These are phyloP conservation scores for Seriola dumerili DNA, from an alignment of 2,113 vertebrate genomes.

Conservation along the genomic window DNA sequence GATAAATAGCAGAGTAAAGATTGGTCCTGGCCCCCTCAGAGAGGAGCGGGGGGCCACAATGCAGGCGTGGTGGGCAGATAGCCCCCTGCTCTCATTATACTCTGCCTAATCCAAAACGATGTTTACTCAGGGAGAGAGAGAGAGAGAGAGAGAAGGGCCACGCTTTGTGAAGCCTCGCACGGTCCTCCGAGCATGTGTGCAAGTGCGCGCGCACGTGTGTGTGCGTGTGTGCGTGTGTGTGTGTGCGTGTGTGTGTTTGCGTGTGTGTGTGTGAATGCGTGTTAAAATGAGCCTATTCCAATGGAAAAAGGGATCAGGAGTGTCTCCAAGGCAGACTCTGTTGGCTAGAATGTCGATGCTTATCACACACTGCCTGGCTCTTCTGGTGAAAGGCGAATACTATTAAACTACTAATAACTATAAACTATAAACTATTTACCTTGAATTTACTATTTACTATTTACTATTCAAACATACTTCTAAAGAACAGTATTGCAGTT, in stretches of 20 bases:
- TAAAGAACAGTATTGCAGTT: too few species aligned
- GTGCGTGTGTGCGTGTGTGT: conserved; percentile 50
- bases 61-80: conserved; percentile 87
- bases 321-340: conserved; percentile 80
- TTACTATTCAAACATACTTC: too few species aligned
- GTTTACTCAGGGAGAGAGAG: conserved; percentile 82
- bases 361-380: conserved; percentile 76
- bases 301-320: conserved; percentile 82
- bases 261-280: conserved; percentile 48
- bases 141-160: conserved; percentile 62
- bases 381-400: conserved; percentile 76
- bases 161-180: conserved; percentile 80
- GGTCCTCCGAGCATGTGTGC: conserved; percentile 69
- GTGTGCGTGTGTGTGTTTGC: conserved; percentile 36
- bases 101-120: conserved; percentile 85
- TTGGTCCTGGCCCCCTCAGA: conserved; percentile 89
- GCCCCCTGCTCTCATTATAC: conserved; percentile 87
- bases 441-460: too few species aligned
- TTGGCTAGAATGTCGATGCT: conserved; percentile 82
- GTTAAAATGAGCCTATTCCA: conserved; percentile 82
- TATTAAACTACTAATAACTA: conserved; percentile 54
- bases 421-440: too few species aligned
- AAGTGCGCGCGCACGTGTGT: conserved; percentile 10
- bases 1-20: conserved; percentile 99
- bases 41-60: conserved; percentile 91